These are phyloP conservation scores for Petaurus breviceps DNA, from an alignment of 2,113 vertebrate species.

Conservation along the genomic window DNA sequence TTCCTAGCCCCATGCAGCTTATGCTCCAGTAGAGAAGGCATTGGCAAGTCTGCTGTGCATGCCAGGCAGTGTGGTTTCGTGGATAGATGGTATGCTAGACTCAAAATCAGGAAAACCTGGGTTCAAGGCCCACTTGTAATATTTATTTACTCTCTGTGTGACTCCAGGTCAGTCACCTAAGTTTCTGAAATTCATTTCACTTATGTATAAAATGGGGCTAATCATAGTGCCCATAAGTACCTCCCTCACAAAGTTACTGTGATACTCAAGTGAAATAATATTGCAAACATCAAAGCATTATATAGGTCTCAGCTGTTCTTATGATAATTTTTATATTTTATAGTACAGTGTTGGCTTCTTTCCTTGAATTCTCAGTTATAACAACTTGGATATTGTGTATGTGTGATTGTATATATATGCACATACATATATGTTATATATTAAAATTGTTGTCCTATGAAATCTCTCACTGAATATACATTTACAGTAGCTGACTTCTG, in stretches of 20 bases:
- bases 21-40: background rate
- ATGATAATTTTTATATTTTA: background rate
- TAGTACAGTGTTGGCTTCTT: background rate
- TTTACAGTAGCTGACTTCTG: background rate
- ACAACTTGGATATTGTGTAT: background rate
- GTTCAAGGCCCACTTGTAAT: background rate
- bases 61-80: background rate
- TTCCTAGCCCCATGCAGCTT: background rate
- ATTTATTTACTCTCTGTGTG: no score
- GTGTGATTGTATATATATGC: no score
- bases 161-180: no score
- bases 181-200: background rate
- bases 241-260: background rate
- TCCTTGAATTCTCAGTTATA: background rate
- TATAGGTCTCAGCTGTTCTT: background rate
- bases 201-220: background rate
- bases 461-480: background rate
- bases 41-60: background rate
- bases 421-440: background rate
- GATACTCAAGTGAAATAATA: conserved; percentile 28
- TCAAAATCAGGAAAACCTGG: background rate
- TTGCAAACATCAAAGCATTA: background rate
- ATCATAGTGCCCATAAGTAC: background rate
- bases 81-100: background rate
- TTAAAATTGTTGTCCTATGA: background rate